phyloP scores from a whole-genome alignment of 1,140 invertebrate genomes.

The Eupristina koningsbergeri region DNA sequence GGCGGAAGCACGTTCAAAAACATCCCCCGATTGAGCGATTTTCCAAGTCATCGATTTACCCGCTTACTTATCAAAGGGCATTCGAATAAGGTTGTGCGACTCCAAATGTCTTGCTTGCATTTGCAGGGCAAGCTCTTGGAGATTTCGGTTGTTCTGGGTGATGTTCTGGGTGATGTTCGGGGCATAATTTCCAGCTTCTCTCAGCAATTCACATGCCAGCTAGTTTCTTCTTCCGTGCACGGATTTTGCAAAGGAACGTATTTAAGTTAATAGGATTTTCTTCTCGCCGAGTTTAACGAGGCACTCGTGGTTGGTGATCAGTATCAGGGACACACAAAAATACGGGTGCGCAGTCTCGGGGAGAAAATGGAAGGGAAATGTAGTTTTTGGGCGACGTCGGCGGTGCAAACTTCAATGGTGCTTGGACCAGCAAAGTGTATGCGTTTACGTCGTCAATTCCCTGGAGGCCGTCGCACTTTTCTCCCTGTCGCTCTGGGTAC shows the following conservation, averaged over 20 bases:
- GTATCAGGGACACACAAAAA: neutral
- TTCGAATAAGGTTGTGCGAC: too few species aligned
- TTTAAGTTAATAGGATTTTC: neutral
- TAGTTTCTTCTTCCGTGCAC: neutral
- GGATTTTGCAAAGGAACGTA: neutral
- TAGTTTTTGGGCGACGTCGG: neutral
- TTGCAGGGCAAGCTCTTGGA: too few species aligned
- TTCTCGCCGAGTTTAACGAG: neutral
- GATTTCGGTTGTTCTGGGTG: too few species aligned
- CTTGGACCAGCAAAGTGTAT: neutral
- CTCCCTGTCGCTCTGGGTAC: too few species aligned
- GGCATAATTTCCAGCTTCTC: too few species aligned
- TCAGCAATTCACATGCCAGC: too few species aligned
- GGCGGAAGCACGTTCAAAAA: neutral
- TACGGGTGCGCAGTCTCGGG: neutral
- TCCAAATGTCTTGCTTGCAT: too few species aligned
- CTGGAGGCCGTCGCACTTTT: neutral
- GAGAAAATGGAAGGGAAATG: neutral
- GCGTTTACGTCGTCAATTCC: neutral
- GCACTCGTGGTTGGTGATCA: neutral
- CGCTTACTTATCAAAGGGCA: too few species aligned
- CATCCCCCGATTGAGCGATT: neutral
- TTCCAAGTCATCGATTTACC: too few species aligned
- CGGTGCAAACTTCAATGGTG: constrained; percentile 4
- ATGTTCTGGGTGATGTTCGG: too few species aligned